Evolutionary conservation across 1,140 invertebrate genomes (phyloP), one percentile per base, ranked within the genome.

Genomic region (Brachionus asplanchnoidis): DNA sequence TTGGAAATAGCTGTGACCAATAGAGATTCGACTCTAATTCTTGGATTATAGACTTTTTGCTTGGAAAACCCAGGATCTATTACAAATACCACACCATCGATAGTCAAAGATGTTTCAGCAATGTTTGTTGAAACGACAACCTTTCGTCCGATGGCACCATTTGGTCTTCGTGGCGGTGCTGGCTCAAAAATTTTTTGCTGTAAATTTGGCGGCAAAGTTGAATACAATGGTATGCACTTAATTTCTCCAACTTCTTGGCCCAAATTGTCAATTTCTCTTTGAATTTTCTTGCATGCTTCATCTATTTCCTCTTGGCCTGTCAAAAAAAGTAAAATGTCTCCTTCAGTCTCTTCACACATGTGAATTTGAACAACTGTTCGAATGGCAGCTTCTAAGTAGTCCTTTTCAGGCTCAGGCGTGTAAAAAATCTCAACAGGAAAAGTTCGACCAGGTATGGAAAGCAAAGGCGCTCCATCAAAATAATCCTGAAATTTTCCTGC

Each of bases 11-110:
- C 96, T 0, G 97, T 98, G 14, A 99, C 97, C 7, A 99, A 90
- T 12, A 99, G 91, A 12, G 96, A 98, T 90, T 99, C 98, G 3
- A 99, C 97, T 85, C 98, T 92, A 87, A 98, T 97, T 87, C 96
- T 92, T 11, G 97, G 97, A 91, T 98, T 98, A 88, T 98, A 98
- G 0, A 98, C 94, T 91, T 98, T 99, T 89, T 99, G 98, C 89
- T 99, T 99, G 0, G 97, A 96, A 92, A 99, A 99, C 14, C 98
- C 98, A n/a, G 98, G 97, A 91, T 99, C 98, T 88, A 99, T 99
- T 1, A 99, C 98, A 91, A 98, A 99, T 6, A 99, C 97, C n/a
- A 99, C 97, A 84, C 98, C 98, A 88, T 99, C 98, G 87, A 99
- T 99, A 1, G 98, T 99, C 4, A 99, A 91, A 0, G 97, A 99